These are phyloP conservation scores for Oncorhynchus masou DNA, from an alignment of 2,113 vertebrate species.

Conservation along the genomic window DNA sequence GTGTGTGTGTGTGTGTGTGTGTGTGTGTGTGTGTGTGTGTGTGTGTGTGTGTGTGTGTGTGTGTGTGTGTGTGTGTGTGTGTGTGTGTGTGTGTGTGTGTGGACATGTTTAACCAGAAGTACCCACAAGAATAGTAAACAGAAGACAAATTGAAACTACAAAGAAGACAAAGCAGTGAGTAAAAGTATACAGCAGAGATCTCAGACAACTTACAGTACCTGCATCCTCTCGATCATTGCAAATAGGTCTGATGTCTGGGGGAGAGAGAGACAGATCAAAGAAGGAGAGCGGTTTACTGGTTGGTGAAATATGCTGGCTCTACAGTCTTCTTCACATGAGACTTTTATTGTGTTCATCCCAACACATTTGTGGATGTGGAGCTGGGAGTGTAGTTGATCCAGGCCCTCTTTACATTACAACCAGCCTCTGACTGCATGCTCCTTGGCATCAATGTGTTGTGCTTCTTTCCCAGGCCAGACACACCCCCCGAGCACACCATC, in stretches of 20 bases:
- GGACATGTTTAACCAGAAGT: background rate
- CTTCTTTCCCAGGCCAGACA: too few relatives aligned
- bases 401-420: too few relatives aligned
- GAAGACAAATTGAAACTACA: background rate
- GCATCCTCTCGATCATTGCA: constrained; percentile 91
- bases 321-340: background rate
- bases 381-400: too few relatives aligned
- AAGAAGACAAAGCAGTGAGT: background rate
- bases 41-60: too few relatives aligned
- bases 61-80: too few relatives aligned
- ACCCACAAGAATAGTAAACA: background rate
- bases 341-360: background rate
- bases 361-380: too few relatives aligned
- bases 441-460: too few relatives aligned
- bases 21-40: background rate
- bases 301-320: background rate
- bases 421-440: too few relatives aligned
- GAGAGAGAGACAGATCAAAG: constrained; percentile 38
- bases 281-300: constrained; percentile 30
- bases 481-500: too few relatives aligned
- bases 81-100: background rate
- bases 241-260: constrained; percentile 84
- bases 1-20: background rate
- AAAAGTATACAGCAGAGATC: constrained; percentile 8
- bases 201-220: constrained; percentile 74